These are phyloP conservation scores for Cantharis lateralis DNA, from an alignment of 2,888 invertebrate genomes.

Conservation along the genomic window DNA sequence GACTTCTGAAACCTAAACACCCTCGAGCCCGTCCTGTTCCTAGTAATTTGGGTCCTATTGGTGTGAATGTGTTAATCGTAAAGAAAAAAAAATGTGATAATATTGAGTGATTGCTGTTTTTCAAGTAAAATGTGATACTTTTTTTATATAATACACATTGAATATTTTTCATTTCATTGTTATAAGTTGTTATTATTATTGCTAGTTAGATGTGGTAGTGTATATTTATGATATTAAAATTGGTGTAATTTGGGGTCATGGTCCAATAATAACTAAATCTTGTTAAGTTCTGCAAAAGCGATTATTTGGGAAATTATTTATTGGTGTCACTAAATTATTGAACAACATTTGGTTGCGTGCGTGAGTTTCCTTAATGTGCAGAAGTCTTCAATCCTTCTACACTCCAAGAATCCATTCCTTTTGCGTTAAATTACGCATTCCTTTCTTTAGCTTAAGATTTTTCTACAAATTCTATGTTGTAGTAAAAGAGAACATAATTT, in stretches of 20 bases:
- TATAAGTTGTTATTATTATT: neutral
- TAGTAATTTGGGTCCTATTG: constrained; percentile 33
- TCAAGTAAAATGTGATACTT: constrained; percentile 50
- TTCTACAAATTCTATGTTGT: constrained; percentile 9
- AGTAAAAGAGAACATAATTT: constrained; percentile 4
- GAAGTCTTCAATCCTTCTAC: constrained; percentile 56
- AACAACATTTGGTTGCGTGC: constrained; percentile 34
- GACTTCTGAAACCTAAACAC: constrained; percentile 53
- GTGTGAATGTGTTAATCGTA: constrained; percentile 21
- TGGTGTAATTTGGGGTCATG: neutral
- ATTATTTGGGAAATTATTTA: neutral
- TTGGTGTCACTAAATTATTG: neutral
- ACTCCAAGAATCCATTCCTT: constrained; percentile 54
- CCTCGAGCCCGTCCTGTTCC: constrained; percentile 38
- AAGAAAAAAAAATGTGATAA: constrained; percentile 48
- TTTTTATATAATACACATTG: constrained; percentile 30
- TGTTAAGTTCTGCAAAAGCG: neutral
- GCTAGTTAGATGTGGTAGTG: neutral
- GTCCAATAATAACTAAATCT: neutral
- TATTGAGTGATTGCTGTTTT: constrained; percentile 50
- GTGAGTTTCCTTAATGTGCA: constrained; percentile 51
- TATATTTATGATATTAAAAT: neutral
- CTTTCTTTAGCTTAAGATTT: constrained; percentile 29
- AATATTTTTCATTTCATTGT: neutral
- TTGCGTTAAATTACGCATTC: constrained; percentile 38